Evolutionary conservation across 2,113 vertebrate species (phyloP), one percentile per base, ranked within the genome.

Genomic region (Mustela lutreola): DNA sequence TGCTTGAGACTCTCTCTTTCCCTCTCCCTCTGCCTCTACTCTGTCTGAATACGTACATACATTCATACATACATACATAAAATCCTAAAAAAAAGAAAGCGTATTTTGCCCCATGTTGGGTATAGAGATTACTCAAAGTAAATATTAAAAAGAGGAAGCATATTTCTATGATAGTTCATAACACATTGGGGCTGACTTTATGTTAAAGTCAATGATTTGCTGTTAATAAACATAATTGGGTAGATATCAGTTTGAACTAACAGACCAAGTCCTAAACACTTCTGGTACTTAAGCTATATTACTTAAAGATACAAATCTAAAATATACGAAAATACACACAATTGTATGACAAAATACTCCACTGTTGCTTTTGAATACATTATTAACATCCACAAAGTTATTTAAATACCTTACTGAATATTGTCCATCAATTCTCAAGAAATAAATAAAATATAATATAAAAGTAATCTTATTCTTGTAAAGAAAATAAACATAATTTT

Each of bases 401-500:
- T 48, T 82, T 82, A 63, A 67, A 82, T 81, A 82, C 1, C 92
- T 97, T 88, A 45, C 5, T 92, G 86, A 82, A 60, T 36, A 83
- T 42, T 75, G 67, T n/a, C 63, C 5, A 16, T 50, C 15, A 67
- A 73, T 63, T 96, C 56, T 58, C 42, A 87, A 73, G 19, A 76
- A 93, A 71, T 48, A 36, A 83, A 73, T 53, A 67, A 50, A 75
- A 89, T 73, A 67, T 0, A 28, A 31, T 79, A 42, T 65, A 78
- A 78, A 86, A 42, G 11, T 24, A 60, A 24, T 24, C 31, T 28
- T 24, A 39, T 48, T 42, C 79, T 24, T 63, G 28, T 50, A 91
- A 80, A 95, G 39, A 91, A 70, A 62, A 48, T n/a, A 78, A 58
- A 42, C 1, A 11, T 36, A 60, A 53, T 82, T 80, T 48, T 70